Evolutionary conservation across 2,888 invertebrate species (phyloP), one percentile per base, ranked within the genome.

Genomic region (Galeopsomyia nigrocyanea): DNA sequence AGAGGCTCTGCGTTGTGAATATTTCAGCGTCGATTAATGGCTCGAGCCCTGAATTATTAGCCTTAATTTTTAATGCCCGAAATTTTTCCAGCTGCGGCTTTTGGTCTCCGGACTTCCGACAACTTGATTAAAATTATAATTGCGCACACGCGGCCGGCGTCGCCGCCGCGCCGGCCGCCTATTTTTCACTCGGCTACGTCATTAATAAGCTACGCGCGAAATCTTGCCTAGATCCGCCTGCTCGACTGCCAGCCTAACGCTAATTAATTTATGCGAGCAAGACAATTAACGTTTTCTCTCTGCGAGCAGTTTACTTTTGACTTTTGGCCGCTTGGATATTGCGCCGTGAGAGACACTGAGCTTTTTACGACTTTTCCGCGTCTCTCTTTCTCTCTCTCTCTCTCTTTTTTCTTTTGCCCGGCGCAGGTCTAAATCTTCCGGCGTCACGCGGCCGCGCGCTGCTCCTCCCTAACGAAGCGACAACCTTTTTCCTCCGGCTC

Each of bases 401-500:
- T 6, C 26, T 50, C 16, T n/a, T n/a, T 10, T 39, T n/a, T 17
- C 61, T n/a, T 17, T 16, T 64, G 21, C 39, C 22, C 50, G 9
- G 26, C 53, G 14, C 56, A 47, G 56, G 39, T 16, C 67, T 67
- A 63, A 72, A 72, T 68, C 58, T 68, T 72, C 67, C 50, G 22
- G 57, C 62, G 56, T 62, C 26, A 61, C 57, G 31, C 17, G 21
- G 39, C 50, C 31, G 46, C 50, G 46, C 49, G 49, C 65, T 56
- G 17, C 19, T 46, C 64, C 64, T 46, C 39, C 46, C 63, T 68
- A 73, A 73, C 56, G 68, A 73, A 68, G 65, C 61, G 60, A 68
- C 50, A 50, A 56, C 47, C 46, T 72, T 64, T 64, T 67, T 63
- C 49, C 57, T 49, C 22, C 22, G 19, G 7, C 62, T 19, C 22